Evolutionary conservation across 2,797 vertebrate genomes (phyloP).

Genomic region (Poecilia gillii): DNA sequence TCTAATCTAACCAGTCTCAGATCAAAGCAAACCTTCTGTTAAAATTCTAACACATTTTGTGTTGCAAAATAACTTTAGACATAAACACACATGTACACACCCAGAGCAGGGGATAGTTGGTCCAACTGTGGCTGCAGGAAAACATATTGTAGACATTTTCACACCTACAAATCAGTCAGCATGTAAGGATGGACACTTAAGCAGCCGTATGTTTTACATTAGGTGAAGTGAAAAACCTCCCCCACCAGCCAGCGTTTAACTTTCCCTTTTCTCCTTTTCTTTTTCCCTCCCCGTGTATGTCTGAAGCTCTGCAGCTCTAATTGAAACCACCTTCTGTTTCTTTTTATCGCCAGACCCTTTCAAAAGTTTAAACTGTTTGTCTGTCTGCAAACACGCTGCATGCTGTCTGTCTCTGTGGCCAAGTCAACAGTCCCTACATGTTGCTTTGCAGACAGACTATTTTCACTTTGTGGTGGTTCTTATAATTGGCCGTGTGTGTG

Average conservation of each 20-base stretch:
- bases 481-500: slow-evolving; percentile 3
- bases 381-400: slow-evolving; percentile 36
- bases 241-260: slow-evolving; percentile 4
- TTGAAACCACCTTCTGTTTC: slow-evolving; percentile 39
- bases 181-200: slow-evolving; percentile 22
- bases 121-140: slow-evolving; percentile 2
- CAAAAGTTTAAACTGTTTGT: slow-evolving; percentile 48
- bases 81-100: not conserved
- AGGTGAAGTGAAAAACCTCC: slow-evolving; percentile 15
- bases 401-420: slow-evolving; percentile 20
- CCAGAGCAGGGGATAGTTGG: not conserved
- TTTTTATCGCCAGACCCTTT: slow-evolving; percentile 33
- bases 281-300: slow-evolving; percentile 7
- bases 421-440: slow-evolving; percentile 7
- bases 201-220: slow-evolving; percentile 54
- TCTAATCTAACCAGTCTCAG: not conserved
- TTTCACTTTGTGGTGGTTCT: slow-evolving; percentile 17
- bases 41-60: not conserved
- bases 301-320: slow-evolving; percentile 33
- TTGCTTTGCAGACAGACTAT: slow-evolving; percentile 6
- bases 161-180: slow-evolving; percentile 41
- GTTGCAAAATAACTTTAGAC: not conserved
- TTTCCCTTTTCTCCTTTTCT: not conserved
- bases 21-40: not conserved
- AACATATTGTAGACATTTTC: slow-evolving; percentile 31